Base-by-base conservation (phyloP, 2,113 vertebrate genomes). In the Thomomys bottae region DNA sequence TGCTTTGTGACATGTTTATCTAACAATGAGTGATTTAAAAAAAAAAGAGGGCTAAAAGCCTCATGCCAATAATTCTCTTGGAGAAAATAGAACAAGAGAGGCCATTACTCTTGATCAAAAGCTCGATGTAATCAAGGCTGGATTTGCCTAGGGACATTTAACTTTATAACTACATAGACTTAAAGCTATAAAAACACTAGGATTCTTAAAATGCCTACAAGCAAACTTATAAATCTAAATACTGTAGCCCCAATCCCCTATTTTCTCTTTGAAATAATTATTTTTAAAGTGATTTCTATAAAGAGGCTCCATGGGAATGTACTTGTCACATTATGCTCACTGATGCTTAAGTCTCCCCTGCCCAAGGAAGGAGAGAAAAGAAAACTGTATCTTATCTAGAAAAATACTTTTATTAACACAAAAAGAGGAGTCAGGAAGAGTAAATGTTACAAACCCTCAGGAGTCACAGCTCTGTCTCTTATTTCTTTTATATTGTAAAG, bases 41-140 rank as follows among this genome's bases (percentile, higher is more conserved):
- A 83, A 93, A 67, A 92, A 94, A 96, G 94, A 83, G 79, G 63
- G 45, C 54, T 87, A 79, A 93, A 92, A 73, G 20, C 7, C 14
- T 84, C 76, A 71, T 81, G 84, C 63, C 81, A 67, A 7, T 85
- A 30, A 91, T 66, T 64, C 85, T 91, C 78, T 94, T 82, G 54
- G 42, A 73, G 92, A 95, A 75, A 75, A 91, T 8, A 79, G 57
- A 81, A 87, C 95, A 96, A 90, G 45, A 95, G 94, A 95, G 86
- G 12, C 90, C 75, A 88, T 94, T 95, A 32, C 72, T 95, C 89
- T 88, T 94, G 84, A 92, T 95, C 90, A 95, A 96, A 96, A 95
- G 90, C 82, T 40, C 80, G 88, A 91, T 91, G 57, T 72, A 93
- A 92, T 95, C 88, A 95, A 92, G 80, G 72, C 40, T 95, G 57